Conservation (phyloP, 2,113 vertebrate genomes). For the Ascaphus truei region DNA sequence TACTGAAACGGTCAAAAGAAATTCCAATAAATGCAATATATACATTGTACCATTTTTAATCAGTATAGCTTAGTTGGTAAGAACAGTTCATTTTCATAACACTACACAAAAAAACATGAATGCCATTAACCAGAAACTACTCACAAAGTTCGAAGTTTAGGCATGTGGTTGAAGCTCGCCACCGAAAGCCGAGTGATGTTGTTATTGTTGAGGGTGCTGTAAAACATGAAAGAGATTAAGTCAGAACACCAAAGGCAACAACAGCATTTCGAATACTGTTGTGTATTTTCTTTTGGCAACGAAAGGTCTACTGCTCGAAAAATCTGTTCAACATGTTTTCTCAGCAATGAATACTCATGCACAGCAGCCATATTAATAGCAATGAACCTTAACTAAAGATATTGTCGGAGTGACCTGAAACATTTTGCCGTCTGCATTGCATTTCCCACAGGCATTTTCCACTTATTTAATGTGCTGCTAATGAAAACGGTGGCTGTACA, state of each 20-base stretch:
- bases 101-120: background rate
- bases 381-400: slow-evolving; percentile 16
- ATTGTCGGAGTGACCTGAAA: slow-evolving; percentile 11
- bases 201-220: slow-evolving; percentile 97
- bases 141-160: slow-evolving; percentile 97
- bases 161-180: slow-evolving; percentile 99
- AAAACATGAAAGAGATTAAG: slow-evolving; percentile 44
- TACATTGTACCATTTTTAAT: no score
- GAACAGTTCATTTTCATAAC: background rate
- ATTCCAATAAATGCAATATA: background rate
- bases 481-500: slow-evolving; percentile 20
- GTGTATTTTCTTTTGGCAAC: background rate
- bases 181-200: slow-evolving; percentile 95
- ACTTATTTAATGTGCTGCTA: slow-evolving; percentile 24
- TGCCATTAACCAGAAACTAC: slow-evolving; percentile 50
- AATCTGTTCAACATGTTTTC: slow-evolving; percentile 30
- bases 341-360: background rate
- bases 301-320: slow-evolving; percentile 14
- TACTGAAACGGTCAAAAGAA: no score
- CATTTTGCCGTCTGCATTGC: slow-evolving; percentile 22
- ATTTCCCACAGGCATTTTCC: slow-evolving; percentile 26
- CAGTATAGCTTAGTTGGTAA: background rate
- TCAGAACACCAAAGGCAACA: background rate
- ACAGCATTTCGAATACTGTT: background rate
- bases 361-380: slow-evolving; percentile 23